Base-by-base conservation (phyloP, 2,113 vertebrate species). In the Brienomyrus brachyistius region DNA sequence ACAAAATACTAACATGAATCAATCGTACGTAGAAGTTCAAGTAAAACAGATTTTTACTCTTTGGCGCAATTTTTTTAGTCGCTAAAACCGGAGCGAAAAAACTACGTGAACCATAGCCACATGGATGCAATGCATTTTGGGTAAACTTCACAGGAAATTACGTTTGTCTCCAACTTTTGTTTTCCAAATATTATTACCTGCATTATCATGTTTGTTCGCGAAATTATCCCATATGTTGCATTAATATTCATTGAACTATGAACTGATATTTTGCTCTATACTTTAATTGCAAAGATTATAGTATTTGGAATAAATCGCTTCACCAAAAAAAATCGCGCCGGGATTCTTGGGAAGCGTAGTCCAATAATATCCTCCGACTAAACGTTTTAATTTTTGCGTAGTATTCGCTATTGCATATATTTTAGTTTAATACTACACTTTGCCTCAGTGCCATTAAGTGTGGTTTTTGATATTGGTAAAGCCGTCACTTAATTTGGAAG, bases 361-460 rank as follows among this genome's bases (percentile, higher is more conserved):
- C 10, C 87, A 88, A 11, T 62, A 45, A 23, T 88, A 35, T 45
- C 40, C 10, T 10, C 7, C 52, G 21, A n/a, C 54, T 51, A 47
- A 87, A 88, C 87, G 54, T 88, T 62, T 88, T 45, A 56, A 87
- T 47, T 88, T 88, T 66, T 62, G 40, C 54, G 8, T 86, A 84
- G 23, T 40, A 52, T 40, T 59, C 35, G 15, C n/a, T 17, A 54
- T 31, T 35, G 31, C 31, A 35, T 19, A 17, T n/a, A 19, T 50
- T 50, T 31, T 0, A 35, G 0, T 35, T 40, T 43, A 87, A 54
- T 21, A 43, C 87, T 43, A 45, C 31, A 27, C 1, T 5, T 56
- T 43, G 17, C 35, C 27, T 56, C 5, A 15, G 21, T 56, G n/a
- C 21, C 40, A 10, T 21, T n/a, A 62, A 6, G 35, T n/a, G 19